These are phyloP conservation scores for Cryptoprocta ferox DNA, from an alignment of 2,797 vertebrate species.

Conservation along the genomic window DNA sequence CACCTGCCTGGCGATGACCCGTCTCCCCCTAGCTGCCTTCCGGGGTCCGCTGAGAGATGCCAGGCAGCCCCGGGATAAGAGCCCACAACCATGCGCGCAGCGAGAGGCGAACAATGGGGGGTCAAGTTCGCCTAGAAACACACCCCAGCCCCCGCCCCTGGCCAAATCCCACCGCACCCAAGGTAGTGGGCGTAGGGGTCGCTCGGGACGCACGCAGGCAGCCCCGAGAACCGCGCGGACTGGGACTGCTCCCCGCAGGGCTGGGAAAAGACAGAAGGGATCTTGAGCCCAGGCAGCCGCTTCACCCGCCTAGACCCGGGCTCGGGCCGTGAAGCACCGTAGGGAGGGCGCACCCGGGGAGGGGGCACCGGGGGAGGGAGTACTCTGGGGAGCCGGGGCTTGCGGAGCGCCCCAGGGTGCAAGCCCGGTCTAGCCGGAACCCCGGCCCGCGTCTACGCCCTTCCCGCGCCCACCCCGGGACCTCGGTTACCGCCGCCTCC, in stretches of 20 bases:
- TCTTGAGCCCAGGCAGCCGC: not conserved
- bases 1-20: conserved; percentile 40
- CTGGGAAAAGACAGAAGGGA: not conserved
- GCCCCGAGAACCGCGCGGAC: not conserved
- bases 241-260: not conserved
- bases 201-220: not conserved
- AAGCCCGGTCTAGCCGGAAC: not conserved
- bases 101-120: conserved; percentile 67
- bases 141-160: not conserved
- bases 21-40: not conserved
- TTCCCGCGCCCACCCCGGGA: not conserved
- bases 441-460: not conserved
- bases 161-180: not conserved
- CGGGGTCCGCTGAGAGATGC: not conserved
- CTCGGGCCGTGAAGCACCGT: not conserved
- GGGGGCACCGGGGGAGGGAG: not conserved
- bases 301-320: not conserved
- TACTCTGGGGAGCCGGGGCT: not conserved
- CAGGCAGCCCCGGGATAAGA: not conserved
- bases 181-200: not conserved
- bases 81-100: not conserved
- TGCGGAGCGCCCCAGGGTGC: not conserved
- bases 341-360: no score
- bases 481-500: conserved; percentile 79
- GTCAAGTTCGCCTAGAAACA: conserved; percentile 1